Conservation (phyloP, 2,888 invertebrate genomes). For the Brachyptera risi region DNA sequence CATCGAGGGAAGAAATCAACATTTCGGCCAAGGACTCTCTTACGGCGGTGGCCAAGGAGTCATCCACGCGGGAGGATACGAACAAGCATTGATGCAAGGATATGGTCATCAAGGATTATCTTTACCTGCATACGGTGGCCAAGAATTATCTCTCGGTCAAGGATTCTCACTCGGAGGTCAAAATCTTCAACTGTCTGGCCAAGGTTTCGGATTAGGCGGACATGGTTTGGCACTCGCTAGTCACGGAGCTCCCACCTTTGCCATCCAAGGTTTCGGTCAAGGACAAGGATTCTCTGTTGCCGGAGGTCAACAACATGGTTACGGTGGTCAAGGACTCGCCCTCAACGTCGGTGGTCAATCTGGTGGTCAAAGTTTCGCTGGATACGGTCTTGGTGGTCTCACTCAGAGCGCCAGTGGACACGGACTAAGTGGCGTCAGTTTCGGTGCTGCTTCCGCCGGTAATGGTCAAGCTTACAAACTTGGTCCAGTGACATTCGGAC, state of each 20-base stretch:
- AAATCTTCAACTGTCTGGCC: background rate
- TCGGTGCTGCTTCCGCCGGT: background rate
- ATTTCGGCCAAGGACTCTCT: background rate
- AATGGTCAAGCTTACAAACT: slow-evolving; percentile 11
- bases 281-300: background rate
- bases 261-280: no score
- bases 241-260: background rate
- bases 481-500: slow-evolving; percentile 28
- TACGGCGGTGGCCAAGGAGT: background rate
- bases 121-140: background rate
- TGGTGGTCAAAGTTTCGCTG: background rate
- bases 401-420: background rate
- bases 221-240: background rate
- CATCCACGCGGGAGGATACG: slow-evolving; percentile 14
- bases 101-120: background rate
- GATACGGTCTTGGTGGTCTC: background rate
- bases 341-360: no score
- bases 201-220: background rate
- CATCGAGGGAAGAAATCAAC: no score
- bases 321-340: slow-evolving; percentile 16
- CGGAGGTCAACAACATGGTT: background rate
- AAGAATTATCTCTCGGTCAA: slow-evolving; percentile 1
- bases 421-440: background rate
- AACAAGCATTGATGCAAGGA: no score
- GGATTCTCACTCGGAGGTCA: slow-evolving; percentile 8